Evolutionary conservation across 2,797 vertebrate species (phyloP), one percentile per base, ranked within the genome.

Genomic region (Rhynchonycteris naso): DNA sequence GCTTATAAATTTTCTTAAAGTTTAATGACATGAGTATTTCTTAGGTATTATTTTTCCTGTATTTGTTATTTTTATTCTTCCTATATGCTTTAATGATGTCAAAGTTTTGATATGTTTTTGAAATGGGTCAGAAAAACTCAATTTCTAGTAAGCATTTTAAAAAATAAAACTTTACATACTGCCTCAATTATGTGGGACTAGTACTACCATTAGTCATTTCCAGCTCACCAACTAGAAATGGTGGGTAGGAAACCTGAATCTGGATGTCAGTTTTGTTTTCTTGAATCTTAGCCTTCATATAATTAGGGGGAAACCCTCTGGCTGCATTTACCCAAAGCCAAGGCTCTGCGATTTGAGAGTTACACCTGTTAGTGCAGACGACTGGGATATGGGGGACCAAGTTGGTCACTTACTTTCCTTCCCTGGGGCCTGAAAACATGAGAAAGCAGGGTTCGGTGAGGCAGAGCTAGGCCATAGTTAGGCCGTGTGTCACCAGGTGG

Each of bases 121-220:
- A 54, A 94, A 26, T 33, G 13, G 54, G 90, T 66, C 43, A 16
- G 47, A 47, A 84, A 89, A 83, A 47, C 26, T 26, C 21, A 4
- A 52, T 89, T 88, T 95, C 11, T 79, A 43, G n/a, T 56, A 94
- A 94, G 35, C 52, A 76, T 74, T 63, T 82, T 90, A 28, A 92
- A 65, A 15, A 47, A 74, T n/a, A 63, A 52, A 68, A 65, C 19
- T 19, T 61, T 4, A 63, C 24, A 68, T 10, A 24, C 10, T 85
- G 30, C 86, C 11, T 89, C 35, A 33, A 5, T 66, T 14, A 30
- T 7, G 1, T 52, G 33, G 71, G 63, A 79, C 58, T 71, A 61
- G 18, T 47, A 79, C 81, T 93, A 72, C 56, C 35, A 47, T 26
- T 82, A n/a, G 2, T 59, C 18, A 28, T 89, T 52, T 88, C 38